These are phyloP conservation scores for Chrysodeixis includens DNA, from an alignment of 2,888 invertebrate species.

Conservation along the genomic window DNA sequence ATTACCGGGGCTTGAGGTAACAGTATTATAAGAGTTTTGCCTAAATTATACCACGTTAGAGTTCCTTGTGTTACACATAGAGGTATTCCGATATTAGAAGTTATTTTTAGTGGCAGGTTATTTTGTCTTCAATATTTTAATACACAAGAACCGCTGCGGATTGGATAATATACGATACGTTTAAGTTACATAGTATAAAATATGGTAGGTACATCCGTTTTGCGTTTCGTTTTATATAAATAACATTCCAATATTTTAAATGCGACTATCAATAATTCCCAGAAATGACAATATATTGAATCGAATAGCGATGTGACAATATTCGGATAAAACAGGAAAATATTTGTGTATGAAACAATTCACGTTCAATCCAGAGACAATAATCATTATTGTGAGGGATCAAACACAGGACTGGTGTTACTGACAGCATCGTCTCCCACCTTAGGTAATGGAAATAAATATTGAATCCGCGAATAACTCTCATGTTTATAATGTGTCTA, in stretches of 20 bases:
- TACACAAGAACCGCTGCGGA: too few relatives aligned
- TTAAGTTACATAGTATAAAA: too few relatives aligned
- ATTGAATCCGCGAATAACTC: neutral
- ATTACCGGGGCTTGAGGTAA: conserved; percentile 55
- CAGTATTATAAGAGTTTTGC: conserved; percentile 59
- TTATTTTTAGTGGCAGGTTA: conserved; percentile 5
- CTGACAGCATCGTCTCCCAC: neutral
- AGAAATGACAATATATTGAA: too few relatives aligned
- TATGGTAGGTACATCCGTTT: too few relatives aligned
- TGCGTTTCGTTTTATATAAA: too few relatives aligned
- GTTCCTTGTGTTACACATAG: conserved; percentile 34
- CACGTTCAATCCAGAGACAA: neutral
- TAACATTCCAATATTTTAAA: too few relatives aligned
- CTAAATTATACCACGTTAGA: conserved; percentile 52
- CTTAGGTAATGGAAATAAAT: neutral
- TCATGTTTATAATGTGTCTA: neutral
- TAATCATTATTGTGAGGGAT: neutral
- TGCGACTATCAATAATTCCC: too few relatives aligned
- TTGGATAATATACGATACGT: too few relatives aligned
- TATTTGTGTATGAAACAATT: too few relatives aligned
- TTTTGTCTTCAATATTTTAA: too few relatives aligned
- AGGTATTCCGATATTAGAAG: conserved; percentile 24
- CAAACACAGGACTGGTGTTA: neutral
- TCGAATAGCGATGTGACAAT: too few relatives aligned
- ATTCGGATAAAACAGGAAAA: too few relatives aligned